Evolutionary conservation across 1,140 invertebrate genomes (phyloP), one percentile per base, ranked within the genome.

Genomic region (Maconellicoccus hirsutus): DNA sequence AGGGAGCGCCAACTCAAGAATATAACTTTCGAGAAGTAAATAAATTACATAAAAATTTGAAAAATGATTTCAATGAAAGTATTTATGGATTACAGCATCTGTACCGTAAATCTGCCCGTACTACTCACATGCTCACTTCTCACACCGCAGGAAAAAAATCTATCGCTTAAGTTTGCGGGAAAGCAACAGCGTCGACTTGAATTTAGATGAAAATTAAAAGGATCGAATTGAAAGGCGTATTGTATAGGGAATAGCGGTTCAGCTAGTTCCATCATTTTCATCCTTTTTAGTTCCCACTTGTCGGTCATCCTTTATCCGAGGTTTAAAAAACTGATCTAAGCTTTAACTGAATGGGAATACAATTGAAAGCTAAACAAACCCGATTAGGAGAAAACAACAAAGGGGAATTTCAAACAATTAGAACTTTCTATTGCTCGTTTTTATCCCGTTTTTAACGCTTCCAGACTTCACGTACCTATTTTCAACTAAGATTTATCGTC

Each of bases 401-500:
- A 66, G 61, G 61, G 61, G 61, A 66, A 66, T 66, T 66, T 66
- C 61, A 66, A 66, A 66, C 61, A 66, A 66, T 66, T 66, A 66
- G 61, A 26, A 66, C 25, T 66, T 66, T 23, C 61, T 66, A 66
- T 66, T 23, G 8, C 25, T 26, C 2, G 25, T 22, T 66, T 66
- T 19, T 12, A 66, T 66, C 61, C 61, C 21, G 7, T 66, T 66
- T 19, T 25, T 22, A 25, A 25, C 25, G 21, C 61, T 66, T 66
- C 21, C 12, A 52, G 42, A 4, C n/a, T 52, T 52, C 29, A 6
- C 29, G 29, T 33, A 33, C 29, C 29, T 33, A 33, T n/a, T n/a
- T n/a, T n/a, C n/a, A n/a, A n/a, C n/a, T n/a, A n/a, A n/a, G n/a
- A n/a, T n/a, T n/a, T n/a, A n/a, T n/a, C n/a, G n/a, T n/a, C n/a